These are phyloP conservation scores for Sebastes glaucus DNA, from an alignment of 2,797 vertebrate genomes.

Conservation along the genomic window DNA sequence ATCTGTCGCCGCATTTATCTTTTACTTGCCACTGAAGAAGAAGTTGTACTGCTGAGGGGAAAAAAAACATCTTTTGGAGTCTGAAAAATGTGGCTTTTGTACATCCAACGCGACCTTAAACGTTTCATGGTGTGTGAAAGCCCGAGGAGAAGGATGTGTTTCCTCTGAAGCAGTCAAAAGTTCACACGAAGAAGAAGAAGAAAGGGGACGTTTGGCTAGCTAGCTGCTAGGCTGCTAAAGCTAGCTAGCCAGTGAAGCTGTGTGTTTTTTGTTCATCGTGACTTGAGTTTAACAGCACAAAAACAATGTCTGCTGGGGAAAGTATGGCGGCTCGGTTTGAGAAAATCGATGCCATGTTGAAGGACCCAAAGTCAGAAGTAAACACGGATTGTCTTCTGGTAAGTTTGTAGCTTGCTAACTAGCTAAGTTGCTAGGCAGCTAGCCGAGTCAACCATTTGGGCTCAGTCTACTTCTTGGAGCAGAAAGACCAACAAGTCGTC, in stretches of 20 bases:
- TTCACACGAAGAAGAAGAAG: conserved; percentile 75
- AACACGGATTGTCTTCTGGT: conserved; percentile 99
- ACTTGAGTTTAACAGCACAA: conserved; percentile 46
- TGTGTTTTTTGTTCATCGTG: conserved; percentile 67
- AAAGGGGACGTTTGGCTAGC: conserved; percentile 69
- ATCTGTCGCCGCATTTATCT: conserved; percentile 80
- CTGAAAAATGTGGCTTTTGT: conserved; percentile 78
- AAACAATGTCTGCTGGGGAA: conserved; percentile 91
- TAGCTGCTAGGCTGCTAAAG: conserved; percentile 73
- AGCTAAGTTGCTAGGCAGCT: conserved; percentile 25
- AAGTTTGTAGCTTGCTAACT: conserved; percentile 79
- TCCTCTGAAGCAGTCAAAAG: conserved; percentile 72
- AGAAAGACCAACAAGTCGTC: conserved; percentile 51
- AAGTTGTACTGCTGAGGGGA: conserved; percentile 3
- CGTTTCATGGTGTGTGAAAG: conserved; percentile 62
- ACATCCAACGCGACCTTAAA: conserved; percentile 55
- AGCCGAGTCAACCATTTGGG: conserved; percentile 63
- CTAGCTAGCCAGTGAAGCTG: conserved; percentile 71
- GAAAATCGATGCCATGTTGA: conserved; percentile 96
- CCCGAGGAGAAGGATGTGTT: conserved; percentile 72
- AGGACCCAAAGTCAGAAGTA: conserved; percentile 97
- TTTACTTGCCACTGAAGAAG: conserved; percentile 40
- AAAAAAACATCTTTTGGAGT: conserved; percentile 29
- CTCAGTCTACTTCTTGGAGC: conserved; percentile 67
- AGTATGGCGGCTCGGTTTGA: conserved; percentile 94